Evolutionary conservation across 2,797 vertebrate genomes (phyloP), one percentile per base, ranked within the genome.

Genomic region (Ambastaia sidthimunki): DNA sequence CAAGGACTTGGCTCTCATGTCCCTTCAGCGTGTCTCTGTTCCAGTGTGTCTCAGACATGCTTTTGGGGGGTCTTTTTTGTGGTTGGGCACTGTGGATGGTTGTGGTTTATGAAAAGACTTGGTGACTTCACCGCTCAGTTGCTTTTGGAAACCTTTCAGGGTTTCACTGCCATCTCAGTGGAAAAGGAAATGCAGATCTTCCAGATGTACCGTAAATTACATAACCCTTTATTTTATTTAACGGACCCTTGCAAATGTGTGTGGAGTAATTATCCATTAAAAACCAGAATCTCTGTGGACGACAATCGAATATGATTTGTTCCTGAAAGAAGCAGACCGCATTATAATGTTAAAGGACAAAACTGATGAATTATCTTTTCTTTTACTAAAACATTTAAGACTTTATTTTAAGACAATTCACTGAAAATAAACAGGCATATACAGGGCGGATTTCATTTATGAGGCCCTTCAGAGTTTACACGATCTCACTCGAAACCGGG

Each of bases 1-100:
- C 37, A 68, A 16, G 37, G 52, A 47, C 73, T 28, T 54, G 68
- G 75, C 84, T 84, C 78, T 73, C 78, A 85, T 85, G 79, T 74
- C 31, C 19, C 47, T 83, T 71, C n/a, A 72, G 62, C 23, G 23
- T 59, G 82, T 87, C 79, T 65, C 60, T 16, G 47, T 80, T 74
- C 84, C 83, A 86, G 81, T 80, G 71, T 68, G 74, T 87, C 81
- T 88, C 74, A 71, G 70, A 82, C 66, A 80, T 82, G 63, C 34
- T 87, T 71, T 87, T 89, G 88, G 90, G 89, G 89, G 90, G 89
- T 86, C 85, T 89, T 84, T 88, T 78, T 80, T 84, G 91, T 90
- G 92, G 91, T 83, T 47, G 71, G 83, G 63, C 71, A 80, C 57
- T 78, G 62, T 65, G 80, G 57, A 83, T 88, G 82, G 79, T 21